Conservation (phyloP, 2,797 vertebrate genomes). For the Odontamblyopus rebecca region DNA sequence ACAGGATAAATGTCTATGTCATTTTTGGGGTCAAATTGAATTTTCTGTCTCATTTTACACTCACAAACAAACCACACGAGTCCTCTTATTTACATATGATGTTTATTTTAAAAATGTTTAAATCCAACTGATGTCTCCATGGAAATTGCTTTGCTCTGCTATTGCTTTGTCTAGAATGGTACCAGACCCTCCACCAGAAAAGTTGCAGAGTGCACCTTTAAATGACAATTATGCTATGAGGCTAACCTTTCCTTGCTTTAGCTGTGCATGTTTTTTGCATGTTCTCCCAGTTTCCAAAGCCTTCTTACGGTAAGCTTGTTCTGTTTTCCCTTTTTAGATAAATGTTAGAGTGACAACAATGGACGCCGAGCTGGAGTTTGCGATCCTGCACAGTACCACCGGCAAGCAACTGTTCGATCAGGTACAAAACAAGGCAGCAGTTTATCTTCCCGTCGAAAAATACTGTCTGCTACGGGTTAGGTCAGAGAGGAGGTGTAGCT, state of each 20-base stretch:
- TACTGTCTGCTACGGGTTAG: background rate
- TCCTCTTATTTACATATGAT: too few species aligned
- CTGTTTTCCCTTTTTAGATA: slow-evolving; percentile 78
- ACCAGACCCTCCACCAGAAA: too few species aligned
- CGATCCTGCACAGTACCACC: slow-evolving; percentile 95
- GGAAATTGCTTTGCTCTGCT: too few species aligned
- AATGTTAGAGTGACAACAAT: slow-evolving; percentile 96
- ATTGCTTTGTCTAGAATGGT: too few species aligned
- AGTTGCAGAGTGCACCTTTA: too few species aligned
- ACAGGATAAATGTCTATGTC: too few species aligned
- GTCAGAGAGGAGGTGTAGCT: slow-evolving; percentile 2
- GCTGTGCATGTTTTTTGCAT: slow-evolving; percentile 32
- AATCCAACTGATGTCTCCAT: too few species aligned
- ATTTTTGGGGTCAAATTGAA: too few species aligned
- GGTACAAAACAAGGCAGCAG: slow-evolving; percentile 65
- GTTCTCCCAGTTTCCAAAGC: slow-evolving; percentile 33
- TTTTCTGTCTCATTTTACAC: too few species aligned
- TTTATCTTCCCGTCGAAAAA: background rate
- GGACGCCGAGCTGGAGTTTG: slow-evolving; percentile 98
- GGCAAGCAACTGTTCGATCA: slow-evolving; percentile 98
- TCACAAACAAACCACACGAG: too few species aligned
- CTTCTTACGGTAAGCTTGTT: slow-evolving; percentile 35
- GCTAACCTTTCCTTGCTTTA: slow-evolving; percentile 1
- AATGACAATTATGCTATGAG: too few species aligned
- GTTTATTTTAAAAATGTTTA: too few species aligned